Percentiles rank a stretch among this genome's conserved stretches.
These are phyloP conservation scores for Neoitamus cyanurus DNA, from an alignment of 2,888 invertebrate species.

Conservation along the genomic window DNA sequence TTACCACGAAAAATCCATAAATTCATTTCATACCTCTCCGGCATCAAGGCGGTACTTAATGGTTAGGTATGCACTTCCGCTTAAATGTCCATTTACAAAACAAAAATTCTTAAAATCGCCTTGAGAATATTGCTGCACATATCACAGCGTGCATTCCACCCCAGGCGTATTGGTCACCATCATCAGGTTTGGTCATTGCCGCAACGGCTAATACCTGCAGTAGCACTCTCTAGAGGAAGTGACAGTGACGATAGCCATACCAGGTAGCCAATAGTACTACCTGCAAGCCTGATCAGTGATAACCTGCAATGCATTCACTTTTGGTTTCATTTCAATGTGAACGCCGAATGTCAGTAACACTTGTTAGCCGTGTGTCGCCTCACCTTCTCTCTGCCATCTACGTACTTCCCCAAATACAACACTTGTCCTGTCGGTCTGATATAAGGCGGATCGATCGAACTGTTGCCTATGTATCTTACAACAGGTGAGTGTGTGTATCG, in stretches of 20 bases:
- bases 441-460: not conserved
- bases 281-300: not conserved
- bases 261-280: not conserved
- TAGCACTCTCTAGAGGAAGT: conserved; percentile 11
- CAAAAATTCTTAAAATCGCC: conserved; percentile 13
- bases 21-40: not conserved
- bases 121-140: not conserved
- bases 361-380: conserved; percentile 12
- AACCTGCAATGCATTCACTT: conserved; percentile 28
- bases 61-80: not conserved
- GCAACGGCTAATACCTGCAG: not conserved
- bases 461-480: not conserved
- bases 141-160: not conserved
- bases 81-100: not conserved
- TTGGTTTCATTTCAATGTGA: conserved; percentile 21
- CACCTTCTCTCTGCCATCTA: conserved; percentile 8
- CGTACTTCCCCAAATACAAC: not conserved
- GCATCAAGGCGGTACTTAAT: not conserved
- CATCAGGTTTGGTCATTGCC: not conserved
- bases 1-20: not conserved
- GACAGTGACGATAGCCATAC: not conserved
- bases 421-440: not conserved
- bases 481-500: not conserved
- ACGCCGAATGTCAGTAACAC: conserved; percentile 35
- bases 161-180: not conserved